Base-by-base conservation (phyloP, 23 tunicate species). In the Ascidia mentula region DNA sequence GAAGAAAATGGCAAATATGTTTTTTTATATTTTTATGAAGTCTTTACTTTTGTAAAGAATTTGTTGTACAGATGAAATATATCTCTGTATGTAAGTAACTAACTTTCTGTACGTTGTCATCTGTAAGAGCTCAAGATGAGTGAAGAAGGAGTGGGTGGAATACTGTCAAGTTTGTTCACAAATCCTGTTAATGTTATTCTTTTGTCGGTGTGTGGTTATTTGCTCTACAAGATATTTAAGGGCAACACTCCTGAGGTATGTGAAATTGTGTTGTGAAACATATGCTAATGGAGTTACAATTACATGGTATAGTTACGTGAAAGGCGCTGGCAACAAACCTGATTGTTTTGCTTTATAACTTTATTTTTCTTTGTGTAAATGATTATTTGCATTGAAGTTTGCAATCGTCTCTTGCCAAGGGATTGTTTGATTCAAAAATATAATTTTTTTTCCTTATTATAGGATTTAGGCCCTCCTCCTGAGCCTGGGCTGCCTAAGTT, bases 151-250 rank as follows among this genome's bases (percentile, higher is more conserved):
- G 45, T 31, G 32, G 82, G 34, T 12, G 83, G 89, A 40, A 24
- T 90, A 12, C 32, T 90, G 0, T 42, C 17, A 15, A 84, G 79
- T 72, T 46, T 85, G 22, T 65, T 92, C 4, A 82, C 86, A 8
- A 92, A 80, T 75, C 97, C 97, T 31, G 42, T 92, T 32, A 92
- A 92, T 87, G 7, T 92, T 40, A 69, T 74, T 59, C 46, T 92
- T 40, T 36, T 92, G 37, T 60, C 78, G 37, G 82, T 92, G 37
- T 92, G 97, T 79, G 85, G 39, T 12, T 87, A 87, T 65, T 76
- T 92, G 74, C 80, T 92, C 40, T 92, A 92, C 82, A 92, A 92
- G 74, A 92, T 92, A 28, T 72, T 42, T 45, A 87, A 79, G 40
- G 80, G 90, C 18, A 82, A 82, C 39, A 32, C 71, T 6, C 22